Evolutionary conservation across 1,140 invertebrate species (phyloP).

Genomic region (Archegozetes longisetosus): DNA sequence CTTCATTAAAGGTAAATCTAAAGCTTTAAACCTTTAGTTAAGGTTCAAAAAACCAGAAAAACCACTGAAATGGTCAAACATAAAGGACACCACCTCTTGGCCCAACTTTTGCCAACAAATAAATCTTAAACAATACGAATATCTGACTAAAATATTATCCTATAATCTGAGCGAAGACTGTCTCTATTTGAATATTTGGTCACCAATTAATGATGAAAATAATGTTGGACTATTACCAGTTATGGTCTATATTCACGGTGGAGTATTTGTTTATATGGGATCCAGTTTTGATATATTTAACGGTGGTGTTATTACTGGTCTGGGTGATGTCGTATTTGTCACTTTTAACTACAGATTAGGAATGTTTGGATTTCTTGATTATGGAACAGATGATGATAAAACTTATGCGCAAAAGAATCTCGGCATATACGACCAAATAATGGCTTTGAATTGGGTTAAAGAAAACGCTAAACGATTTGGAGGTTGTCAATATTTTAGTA

Average conservation of each 20-base stretch:
- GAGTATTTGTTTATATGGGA: constrained; percentile 85
- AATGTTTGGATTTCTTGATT: constrained; percentile 79
- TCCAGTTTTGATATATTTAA: constrained; percentile 73
- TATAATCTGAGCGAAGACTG: constrained; percentile 84
- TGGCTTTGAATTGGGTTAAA: constrained; percentile 82
- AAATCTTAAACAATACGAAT: constrained; percentile 9
- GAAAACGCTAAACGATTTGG: constrained; percentile 86
- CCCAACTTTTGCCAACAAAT: constrained; percentile 21
- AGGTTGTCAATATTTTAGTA: constrained; percentile 37
- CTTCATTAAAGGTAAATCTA: not conserved
- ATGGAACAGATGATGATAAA: constrained; percentile 63
- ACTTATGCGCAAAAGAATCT: constrained; percentile 86
- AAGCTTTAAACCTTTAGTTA: not conserved
- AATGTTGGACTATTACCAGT: constrained; percentile 20
- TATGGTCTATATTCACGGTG: constrained; percentile 39
- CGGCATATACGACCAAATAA: constrained; percentile 81
- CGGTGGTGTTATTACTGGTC: constrained; percentile 61
- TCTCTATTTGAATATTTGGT: constrained; percentile 79
- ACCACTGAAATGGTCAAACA: constrained; percentile 2
- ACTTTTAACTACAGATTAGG: constrained; percentile 89
- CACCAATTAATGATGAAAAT: constrained; percentile 33
- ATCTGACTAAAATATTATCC: constrained; percentile 34
- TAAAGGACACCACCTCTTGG: not conserved
- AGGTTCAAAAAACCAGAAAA: constrained; percentile 16
- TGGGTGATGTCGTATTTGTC: constrained; percentile 80